Conservation (phyloP, 1,140 invertebrate species). For the Globodera rostochiensis region DNA sequence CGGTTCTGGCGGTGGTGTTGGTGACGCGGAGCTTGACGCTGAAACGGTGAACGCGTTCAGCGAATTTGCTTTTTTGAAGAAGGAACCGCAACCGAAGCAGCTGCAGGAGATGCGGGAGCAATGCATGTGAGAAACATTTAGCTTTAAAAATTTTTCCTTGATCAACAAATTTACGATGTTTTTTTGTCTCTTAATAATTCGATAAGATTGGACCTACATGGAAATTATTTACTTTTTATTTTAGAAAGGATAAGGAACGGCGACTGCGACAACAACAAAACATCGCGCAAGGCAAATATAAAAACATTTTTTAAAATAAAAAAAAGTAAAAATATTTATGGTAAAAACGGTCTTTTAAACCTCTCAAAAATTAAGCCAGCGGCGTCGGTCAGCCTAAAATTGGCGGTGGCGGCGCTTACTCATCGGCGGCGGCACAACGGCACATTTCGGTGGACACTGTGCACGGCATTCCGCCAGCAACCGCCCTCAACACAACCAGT, state of each 20-base stretch:
- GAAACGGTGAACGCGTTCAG: constrained; percentile 52
- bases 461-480: constrained; percentile 8
- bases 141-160: background rate
- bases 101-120: constrained; percentile 13
- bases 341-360: too few relatives aligned
- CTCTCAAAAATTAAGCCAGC: too few relatives aligned
- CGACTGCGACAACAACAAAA: background rate
- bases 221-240: background rate
- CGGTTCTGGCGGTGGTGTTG: background rate
- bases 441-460: constrained; percentile 27
- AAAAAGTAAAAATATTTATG: too few relatives aligned
- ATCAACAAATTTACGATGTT: background rate
- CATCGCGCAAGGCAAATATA: too few relatives aligned
- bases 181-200: background rate
- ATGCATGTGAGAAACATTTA: background rate
- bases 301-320: too few relatives aligned
- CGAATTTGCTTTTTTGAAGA: constrained; percentile 56
- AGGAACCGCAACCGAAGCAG: constrained; percentile 11
- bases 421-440: constrained; percentile 20
- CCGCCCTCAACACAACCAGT: background rate
- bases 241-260: constrained; percentile 5
- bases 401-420: background rate
- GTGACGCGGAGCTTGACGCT: constrained; percentile 40
- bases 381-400: too few relatives aligned
- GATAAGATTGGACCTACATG: too few relatives aligned